phyloP scores from a whole-genome alignment of 2,113 vertebrate genomes.

The Sorex fumeus region DNA sequence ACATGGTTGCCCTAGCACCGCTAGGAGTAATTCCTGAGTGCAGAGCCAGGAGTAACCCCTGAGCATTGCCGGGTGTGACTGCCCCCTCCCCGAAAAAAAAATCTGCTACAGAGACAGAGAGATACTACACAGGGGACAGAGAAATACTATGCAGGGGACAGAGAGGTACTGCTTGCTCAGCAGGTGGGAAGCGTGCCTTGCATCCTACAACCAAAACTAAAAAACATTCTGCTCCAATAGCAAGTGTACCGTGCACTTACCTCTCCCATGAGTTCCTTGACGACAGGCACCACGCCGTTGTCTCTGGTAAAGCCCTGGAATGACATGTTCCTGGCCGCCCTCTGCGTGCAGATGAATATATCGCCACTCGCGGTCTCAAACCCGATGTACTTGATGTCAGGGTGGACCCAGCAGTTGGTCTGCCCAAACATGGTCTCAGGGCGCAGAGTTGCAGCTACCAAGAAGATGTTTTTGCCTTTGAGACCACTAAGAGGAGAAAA shows the following conservation, averaged over 20 bases:
- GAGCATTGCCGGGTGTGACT: no score
- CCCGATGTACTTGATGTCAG: slow-evolving; percentile 97
- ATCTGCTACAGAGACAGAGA: no score
- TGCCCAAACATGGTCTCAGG: slow-evolving; percentile 99
- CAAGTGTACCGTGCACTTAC: slow-evolving; percentile 84
- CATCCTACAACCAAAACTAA: not conserved
- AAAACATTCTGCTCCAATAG: not conserved
- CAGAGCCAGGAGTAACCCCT: no score
- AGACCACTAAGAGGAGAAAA: slow-evolving; percentile 89
- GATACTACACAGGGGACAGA: no score
- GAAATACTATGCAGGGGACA: no score
- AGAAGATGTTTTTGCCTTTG: slow-evolving; percentile 94
- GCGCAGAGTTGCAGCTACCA: slow-evolving; percentile 97
- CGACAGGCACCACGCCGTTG: slow-evolving; percentile 93
- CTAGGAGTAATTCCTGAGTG: no score
- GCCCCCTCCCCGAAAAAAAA: no score
- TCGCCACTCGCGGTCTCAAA: slow-evolving; percentile 94
- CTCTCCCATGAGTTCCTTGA: slow-evolving; percentile 97
- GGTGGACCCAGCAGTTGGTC: slow-evolving; percentile 98
- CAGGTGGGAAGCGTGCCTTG: no score
- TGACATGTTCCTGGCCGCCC: slow-evolving; percentile 97
- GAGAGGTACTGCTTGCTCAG: no score
- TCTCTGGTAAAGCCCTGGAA: slow-evolving; percentile 97
- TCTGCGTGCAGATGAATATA: slow-evolving; percentile 94
- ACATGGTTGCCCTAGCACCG: no score